phyloP scores from a whole-genome alignment of 2,888 invertebrate genomes.

The Corbicula japonica region DNA sequence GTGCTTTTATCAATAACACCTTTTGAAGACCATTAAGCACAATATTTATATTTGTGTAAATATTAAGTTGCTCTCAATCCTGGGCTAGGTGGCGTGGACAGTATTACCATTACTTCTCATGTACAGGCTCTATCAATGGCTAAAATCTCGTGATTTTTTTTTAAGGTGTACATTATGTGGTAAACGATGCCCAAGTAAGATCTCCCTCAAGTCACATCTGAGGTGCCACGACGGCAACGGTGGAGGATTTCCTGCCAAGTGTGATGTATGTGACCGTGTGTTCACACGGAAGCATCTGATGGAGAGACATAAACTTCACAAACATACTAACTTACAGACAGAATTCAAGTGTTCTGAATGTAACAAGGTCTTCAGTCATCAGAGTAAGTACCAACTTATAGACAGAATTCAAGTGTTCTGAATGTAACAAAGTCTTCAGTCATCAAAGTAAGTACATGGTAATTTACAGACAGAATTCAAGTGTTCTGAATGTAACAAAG shows the following conservation, averaged over 20 bases:
- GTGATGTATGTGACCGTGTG: slow-evolving; percentile 73
- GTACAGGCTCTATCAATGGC: too few relatives aligned
- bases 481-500: slow-evolving; percentile 74
- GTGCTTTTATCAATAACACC: too few relatives aligned
- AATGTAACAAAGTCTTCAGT: slow-evolving; percentile 75
- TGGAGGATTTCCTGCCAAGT: slow-evolving; percentile 70
- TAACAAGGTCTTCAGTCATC: slow-evolving; percentile 74
- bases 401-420: slow-evolving; percentile 74
- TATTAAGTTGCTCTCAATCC: too few relatives aligned
- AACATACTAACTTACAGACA: slow-evolving; percentile 73
- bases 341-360: slow-evolving; percentile 76
- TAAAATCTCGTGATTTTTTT: neutral
- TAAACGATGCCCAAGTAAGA: slow-evolving; percentile 71
- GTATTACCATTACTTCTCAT: too few relatives aligned
- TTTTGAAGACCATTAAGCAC: too few relatives aligned
- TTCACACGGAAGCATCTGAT: slow-evolving; percentile 74
- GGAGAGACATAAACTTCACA: slow-evolving; percentile 73
- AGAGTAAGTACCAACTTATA: slow-evolving; percentile 74
- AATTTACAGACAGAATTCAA: slow-evolving; percentile 72
- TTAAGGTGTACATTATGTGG: slow-evolving; percentile 78
- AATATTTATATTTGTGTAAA: too few relatives aligned
- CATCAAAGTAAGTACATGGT: slow-evolving; percentile 77
- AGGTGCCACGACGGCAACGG: slow-evolving; percentile 74
- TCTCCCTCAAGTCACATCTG: slow-evolving; percentile 75
- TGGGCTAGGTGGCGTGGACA: too few relatives aligned